phyloP scores from a whole-genome alignment of 2,113 vertebrate genomes.

The Syngnathoides biaculeatus region DNA sequence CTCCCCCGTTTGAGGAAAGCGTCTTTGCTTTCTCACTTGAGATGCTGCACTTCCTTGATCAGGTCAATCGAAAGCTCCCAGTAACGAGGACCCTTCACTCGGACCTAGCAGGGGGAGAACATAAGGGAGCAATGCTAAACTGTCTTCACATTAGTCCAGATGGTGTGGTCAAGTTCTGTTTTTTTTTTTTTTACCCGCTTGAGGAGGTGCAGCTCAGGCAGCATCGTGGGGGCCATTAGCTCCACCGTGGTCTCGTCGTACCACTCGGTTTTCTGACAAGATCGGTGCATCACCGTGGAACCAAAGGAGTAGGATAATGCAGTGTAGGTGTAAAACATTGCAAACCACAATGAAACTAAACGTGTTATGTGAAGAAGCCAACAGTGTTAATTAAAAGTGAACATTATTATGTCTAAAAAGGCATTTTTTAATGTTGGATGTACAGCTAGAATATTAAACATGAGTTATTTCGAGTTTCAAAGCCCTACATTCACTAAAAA shows the following conservation, averaged over 20 bases:
- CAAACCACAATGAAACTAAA: too few relatives aligned
- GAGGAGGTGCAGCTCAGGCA: constrained; percentile 90
- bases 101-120: constrained; percentile 74
- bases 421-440: too few relatives aligned
- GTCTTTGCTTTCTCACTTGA: constrained; percentile 79
- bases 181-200: constrained; percentile 79
- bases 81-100: constrained; percentile 95
- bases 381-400: not conserved
- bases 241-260: constrained; percentile 92
- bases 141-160: not conserved
- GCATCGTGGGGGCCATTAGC: constrained; percentile 91
- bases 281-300: not conserved
- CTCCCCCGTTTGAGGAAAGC: not conserved
- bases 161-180: not conserved
- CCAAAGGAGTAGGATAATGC: not conserved
- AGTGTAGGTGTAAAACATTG: too few relatives aligned
- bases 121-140: not conserved
- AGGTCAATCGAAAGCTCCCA: constrained; percentile 94
- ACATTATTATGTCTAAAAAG: not conserved
- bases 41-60: constrained; percentile 85
- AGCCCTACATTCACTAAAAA: not conserved
- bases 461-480: not conserved
- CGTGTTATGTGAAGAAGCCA: too few relatives aligned
- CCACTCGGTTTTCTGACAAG: constrained; percentile 84
- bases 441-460: not conserved